phyloP scores from a whole-genome alignment of 2,113 vertebrate genomes.

The Pseudolaguvia tuberculata region DNA sequence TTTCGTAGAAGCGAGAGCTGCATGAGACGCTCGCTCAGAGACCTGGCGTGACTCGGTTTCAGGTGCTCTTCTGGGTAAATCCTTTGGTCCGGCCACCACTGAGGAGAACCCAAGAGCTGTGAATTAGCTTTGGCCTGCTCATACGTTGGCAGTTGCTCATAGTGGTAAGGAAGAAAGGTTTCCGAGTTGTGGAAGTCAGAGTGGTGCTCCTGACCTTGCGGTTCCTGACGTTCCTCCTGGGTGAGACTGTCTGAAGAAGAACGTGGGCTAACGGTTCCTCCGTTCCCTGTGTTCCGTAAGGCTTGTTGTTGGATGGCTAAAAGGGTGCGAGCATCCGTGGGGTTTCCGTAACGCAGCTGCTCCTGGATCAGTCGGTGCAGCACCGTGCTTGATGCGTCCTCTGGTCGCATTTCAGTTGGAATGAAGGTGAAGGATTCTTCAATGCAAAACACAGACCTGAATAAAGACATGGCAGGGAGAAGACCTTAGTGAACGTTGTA shows the following conservation, averaged over 20 bases:
- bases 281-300: constrained; percentile 68
- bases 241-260: constrained; percentile 84
- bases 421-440: not conserved
- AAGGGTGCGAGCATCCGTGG: constrained; percentile 84
- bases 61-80: constrained; percentile 6
- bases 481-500: not conserved
- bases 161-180: constrained; percentile 71
- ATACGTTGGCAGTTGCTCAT: constrained; percentile 90
- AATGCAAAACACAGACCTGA: not conserved
- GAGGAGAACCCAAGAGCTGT: constrained; percentile 77
- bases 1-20: constrained; percentile 87
- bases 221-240: constrained; percentile 90
- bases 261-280: constrained; percentile 70
- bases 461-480: not conserved
- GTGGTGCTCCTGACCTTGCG: constrained; percentile 96
- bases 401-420: constrained; percentile 79
- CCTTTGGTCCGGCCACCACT: constrained; percentile 62
- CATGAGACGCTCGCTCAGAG: constrained; percentile 89
- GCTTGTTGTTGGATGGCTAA: constrained; percentile 98
- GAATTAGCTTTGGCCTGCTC: constrained; percentile 92
- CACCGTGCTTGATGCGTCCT: constrained; percentile 89
- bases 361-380: constrained; percentile 97
- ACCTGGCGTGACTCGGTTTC: constrained; percentile 84
- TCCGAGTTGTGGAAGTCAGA: constrained; percentile 79
- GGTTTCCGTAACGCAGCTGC: constrained; percentile 91